Percentiles rank a stretch among this genome's conserved stretches.
phyloP scores from a whole-genome alignment of 2,888 invertebrate species.

The Bursaphelenchus okinawaensis region DNA sequence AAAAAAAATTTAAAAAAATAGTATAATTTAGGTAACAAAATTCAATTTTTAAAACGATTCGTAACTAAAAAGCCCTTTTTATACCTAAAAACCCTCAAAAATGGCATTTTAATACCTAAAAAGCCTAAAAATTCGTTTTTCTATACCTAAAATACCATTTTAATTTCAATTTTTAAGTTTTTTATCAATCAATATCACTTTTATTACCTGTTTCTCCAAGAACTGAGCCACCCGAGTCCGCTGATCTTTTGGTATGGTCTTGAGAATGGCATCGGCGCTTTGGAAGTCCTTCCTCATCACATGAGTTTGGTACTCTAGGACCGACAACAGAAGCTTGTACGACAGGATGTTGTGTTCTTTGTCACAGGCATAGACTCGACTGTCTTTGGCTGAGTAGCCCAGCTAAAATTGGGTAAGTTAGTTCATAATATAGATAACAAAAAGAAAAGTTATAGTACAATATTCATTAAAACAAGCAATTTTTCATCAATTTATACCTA shows the following conservation, averaged over 20 bases:
- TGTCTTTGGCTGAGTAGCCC: slow-evolving; percentile 66
- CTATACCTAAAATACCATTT: no score
- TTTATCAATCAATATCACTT: no score
- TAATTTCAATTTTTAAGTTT: no score
- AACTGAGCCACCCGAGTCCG: slow-evolving; percentile 96
- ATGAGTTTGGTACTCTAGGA: slow-evolving; percentile 98
- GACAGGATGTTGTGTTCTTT: slow-evolving; percentile 93
- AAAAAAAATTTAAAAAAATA: not conserved
- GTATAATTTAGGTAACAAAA: not conserved
- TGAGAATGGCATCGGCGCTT: slow-evolving; percentile 67
- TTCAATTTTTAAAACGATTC: no score
- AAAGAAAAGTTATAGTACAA: not conserved
- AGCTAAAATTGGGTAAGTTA: slow-evolving; percentile 41
- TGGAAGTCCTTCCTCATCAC: slow-evolving; percentile 73
- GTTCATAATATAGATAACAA: no score
- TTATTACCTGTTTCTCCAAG: slow-evolving; percentile 78
- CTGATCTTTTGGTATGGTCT: slow-evolving; percentile 90
- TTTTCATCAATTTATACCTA: not conserved
- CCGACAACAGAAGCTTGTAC: slow-evolving; percentile 77
- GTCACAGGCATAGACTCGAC: slow-evolving; percentile 88
- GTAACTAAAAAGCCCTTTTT: no score
- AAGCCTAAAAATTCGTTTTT: not conserved
- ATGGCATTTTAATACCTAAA: slow-evolving; percentile 9
- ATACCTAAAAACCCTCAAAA: no score
- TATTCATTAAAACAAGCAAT: not conserved